Evolutionary conservation across 2,113 vertebrate species (phyloP), one percentile per base, ranked within the genome.

Genomic region (Pseudonaja textilis): DNA sequence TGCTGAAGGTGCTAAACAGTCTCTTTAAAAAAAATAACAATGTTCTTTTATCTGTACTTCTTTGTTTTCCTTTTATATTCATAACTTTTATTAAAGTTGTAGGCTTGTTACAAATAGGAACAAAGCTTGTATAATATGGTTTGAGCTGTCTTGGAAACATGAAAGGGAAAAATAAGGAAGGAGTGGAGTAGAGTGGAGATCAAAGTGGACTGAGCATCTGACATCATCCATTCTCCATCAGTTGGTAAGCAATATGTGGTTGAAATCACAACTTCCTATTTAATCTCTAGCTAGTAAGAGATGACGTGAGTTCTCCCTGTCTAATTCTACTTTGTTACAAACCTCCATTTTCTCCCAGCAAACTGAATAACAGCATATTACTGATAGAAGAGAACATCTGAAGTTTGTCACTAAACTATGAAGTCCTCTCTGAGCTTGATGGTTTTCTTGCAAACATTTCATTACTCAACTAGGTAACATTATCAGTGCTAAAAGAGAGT

Each of bases 291-390:
- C 56, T 90, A n/a, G 52, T 18, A 11, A 0, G 0, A 0, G 3
- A 3, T 89, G 16, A 8, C 26, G 4, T 56, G 85, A 93, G 57
- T 56, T n/a, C 4, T 57, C 18, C 34, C 9, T 3, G 23, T 90
- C 90, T 96, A 47, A 18, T 57, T 92, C 94, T 91, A 89, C 81
- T 85, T 57, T 93, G 39, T 47, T 92, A 92, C 89, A 88, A 94
- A 94, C 57, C 25, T 54, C 87, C 59, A 55, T 74, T 92, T 50
- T 88, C 50, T n/a, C 47, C 87, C 69, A n/a, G 26, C 5, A 96
- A 96, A 93, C 22, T 91, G 93, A 87, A 93, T 95, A 95, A 93
- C 92, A 94, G 94, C 90, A 92, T 69, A 96, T 95, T 97, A 64
- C 61, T n/a, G 61, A 64, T 29, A 29, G 29, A 69, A 14, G 61